Base-by-base conservation (phyloP, 2,797 vertebrate species). In the Sphenodon punctatus region DNA sequence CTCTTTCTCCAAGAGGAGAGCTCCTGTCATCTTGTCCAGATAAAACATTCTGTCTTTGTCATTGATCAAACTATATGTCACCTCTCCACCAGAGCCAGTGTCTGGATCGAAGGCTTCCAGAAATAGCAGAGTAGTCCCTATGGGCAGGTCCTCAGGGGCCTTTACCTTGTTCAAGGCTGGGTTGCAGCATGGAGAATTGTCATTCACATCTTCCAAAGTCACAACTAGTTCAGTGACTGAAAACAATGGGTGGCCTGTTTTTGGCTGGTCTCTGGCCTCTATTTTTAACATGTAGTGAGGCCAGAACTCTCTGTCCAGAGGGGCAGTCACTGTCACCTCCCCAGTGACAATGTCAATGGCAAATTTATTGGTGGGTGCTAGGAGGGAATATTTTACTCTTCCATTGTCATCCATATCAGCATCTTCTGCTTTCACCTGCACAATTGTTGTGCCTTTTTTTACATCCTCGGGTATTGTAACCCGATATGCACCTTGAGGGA, bases 61-160 rank as follows among this genome's bases (percentile, higher is more conserved):
- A 79, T 96, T 97, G 76, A 97, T 88, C 4, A 99, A 95, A 85
- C 96, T 96, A 85, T 98, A 99, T n/a, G 87, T 96, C 75, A 99
- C 94, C 16, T 97, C 93, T 38, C 97, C 97, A 2, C 97, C 97
- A 6, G 94, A 95, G 22, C 97, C 97, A 68, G 95, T 58, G 2
- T 99, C 99, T 14, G 97, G 91, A 78, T 99, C 99, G 55, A 96
- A 95, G 39, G 97, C 97, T 88, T 99, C 98, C 71, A 99, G 89
- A 95, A 99, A 99, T 3, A 98, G 92, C 1, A 99, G 88, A 27
- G 97, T 73, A 2, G 97, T 97, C 11, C 98, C 98, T 10, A 96
- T 88, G 0, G 98, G 98, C 39, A 98, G 83, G 76, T 99, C 98
- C 81, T 99, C 99, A 0, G 97, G 97, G 82, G 98, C 95, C 89